These are phyloP conservation scores for Siniperca knerii DNA, from an alignment of 2,113 vertebrate genomes.

Conservation along the genomic window DNA sequence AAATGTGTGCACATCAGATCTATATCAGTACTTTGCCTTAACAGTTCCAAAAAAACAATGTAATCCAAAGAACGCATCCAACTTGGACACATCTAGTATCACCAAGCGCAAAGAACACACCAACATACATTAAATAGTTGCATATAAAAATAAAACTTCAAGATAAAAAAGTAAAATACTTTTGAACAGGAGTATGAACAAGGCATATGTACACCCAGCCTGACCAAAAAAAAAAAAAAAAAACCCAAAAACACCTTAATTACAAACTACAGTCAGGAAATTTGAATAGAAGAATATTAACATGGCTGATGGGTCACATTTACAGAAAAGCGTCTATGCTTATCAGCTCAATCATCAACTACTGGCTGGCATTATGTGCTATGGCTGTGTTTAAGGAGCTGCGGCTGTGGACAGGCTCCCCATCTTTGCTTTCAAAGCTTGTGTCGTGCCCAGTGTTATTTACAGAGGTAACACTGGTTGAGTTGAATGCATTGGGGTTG, in stretches of 20 bases:
- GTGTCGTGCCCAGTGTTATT: not conserved
- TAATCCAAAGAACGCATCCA: not conserved
- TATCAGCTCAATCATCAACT: constrained; percentile 6
- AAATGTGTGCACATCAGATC: constrained; percentile 37
- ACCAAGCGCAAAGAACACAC: constrained; percentile 52
- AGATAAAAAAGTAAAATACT: constrained; percentile 38
- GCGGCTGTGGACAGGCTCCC: not conserved
- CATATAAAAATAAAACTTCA: constrained; percentile 72
- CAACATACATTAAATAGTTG: constrained; percentile 71
- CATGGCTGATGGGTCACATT: not conserved
- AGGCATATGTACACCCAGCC: constrained; percentile 49
- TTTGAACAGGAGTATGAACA: constrained; percentile 36
- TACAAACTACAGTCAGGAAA: constrained; percentile 15
- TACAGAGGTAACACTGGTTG: not conserved
- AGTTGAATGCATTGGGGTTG: constrained; percentile 51
- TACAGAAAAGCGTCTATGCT: not conserved
- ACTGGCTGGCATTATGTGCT: constrained; percentile 42
- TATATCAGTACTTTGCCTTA: constrained; percentile 19
- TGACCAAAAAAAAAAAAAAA: constrained; percentile 3
- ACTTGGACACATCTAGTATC: constrained; percentile 8
- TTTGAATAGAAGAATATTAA: constrained; percentile 6
- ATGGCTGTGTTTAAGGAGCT: constrained; percentile 24
- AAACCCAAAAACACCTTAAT: too few relatives aligned
- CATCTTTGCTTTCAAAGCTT: constrained; percentile 33
- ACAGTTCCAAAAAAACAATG: constrained; percentile 23